Base-by-base conservation (phyloP, 2,113 vertebrate genomes). In the Alaudala cheleensis region DNA sequence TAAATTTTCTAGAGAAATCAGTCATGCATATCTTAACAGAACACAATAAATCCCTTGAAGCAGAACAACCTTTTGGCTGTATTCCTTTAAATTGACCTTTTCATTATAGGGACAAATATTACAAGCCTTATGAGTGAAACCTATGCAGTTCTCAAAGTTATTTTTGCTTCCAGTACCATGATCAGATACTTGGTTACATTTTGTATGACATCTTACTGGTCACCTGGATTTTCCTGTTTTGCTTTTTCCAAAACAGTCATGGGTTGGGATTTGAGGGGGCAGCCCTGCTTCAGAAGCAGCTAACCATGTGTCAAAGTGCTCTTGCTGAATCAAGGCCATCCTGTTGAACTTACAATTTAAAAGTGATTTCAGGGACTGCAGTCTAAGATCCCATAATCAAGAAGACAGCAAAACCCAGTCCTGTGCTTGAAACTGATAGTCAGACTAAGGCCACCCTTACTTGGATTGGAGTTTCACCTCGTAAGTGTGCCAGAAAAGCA, bases 41-140 rank as follows among this genome's bases (percentile, higher is more conserved):
- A 97, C 94, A 93, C 34, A 97, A 77, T 93, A 96, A 97, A 88
- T 93, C 95, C 96, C 96, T 96, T 97, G 96, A 98, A 97, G 95
- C 81, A 93, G 88, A 97, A 92, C 91, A 93, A 93, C 88, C 89
- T 97, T 96, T 97, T 93, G 93, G 58, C 91, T 91, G 56, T 29
- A 40, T 88, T 92, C 88, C 92, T 96, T 96, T 91, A 93, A 96
- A 94, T 44, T 64, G 82, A 90, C 50, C 50, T 94, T 97, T 96
- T 88, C 45, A 69, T 90, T 90, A 33, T 51, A 65, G 76, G 67
- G 79, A 82, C 11, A 92, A 74, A 67, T 54, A 87, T 93, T 82
- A 66, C 45, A 87, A 93, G 49, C 14, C 54, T 76, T 79, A 67
- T 58, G 39, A 71, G 51, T 90, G 72, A 93, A 90, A 94, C 34